phyloP scores from a whole-genome alignment of 2,113 vertebrate genomes.

The Pitta sordida region DNA sequence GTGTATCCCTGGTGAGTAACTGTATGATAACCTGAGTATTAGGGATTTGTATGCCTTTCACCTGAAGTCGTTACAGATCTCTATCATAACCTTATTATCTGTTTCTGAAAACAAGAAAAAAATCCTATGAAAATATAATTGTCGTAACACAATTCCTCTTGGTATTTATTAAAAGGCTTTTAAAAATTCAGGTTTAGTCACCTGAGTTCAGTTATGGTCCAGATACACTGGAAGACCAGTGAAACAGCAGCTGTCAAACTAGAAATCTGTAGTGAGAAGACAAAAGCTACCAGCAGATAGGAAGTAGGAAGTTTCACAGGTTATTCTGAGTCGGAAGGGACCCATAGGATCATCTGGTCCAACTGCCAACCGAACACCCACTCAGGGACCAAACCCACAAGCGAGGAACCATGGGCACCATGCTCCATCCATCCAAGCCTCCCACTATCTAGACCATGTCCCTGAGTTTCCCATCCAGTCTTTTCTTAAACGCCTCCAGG shows the following conservation, averaged over 20 bases:
- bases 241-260: background rate
- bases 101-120: background rate
- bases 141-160: background rate
- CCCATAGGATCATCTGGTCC: too few relatives aligned
- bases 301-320: background rate
- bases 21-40: background rate
- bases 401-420: too few relatives aligned
- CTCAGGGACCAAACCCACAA: too few relatives aligned
- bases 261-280: background rate
- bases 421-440: too few relatives aligned
- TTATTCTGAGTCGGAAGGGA: too few relatives aligned
- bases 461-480: too few relatives aligned
- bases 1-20: background rate
- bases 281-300: background rate
- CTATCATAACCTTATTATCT: background rate
- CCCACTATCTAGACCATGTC: too few relatives aligned
- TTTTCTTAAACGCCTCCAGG: too few relatives aligned
- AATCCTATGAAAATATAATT: background rate
- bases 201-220: background rate
- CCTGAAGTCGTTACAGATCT: background rate
- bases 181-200: background rate
- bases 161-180: background rate
- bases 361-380: too few relatives aligned
- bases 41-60: background rate
- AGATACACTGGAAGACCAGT: background rate